These are phyloP conservation scores for Etheostoma perlongum DNA, from an alignment of 2,797 vertebrate species.

Conservation along the genomic window DNA sequence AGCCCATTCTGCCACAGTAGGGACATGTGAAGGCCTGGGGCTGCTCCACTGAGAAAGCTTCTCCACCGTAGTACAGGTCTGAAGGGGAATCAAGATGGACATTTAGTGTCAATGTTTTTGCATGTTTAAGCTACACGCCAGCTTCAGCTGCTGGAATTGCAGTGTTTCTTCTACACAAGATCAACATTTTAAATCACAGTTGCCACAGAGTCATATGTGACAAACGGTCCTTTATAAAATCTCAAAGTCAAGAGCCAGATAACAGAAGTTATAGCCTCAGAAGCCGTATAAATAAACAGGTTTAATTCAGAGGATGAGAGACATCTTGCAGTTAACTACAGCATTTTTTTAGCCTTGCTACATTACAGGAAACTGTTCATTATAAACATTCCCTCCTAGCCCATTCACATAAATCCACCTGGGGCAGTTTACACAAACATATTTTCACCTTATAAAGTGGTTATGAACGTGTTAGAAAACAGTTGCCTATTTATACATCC, in stretches of 20 bases:
- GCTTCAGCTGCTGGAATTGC: not conserved
- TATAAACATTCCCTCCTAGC: not conserved
- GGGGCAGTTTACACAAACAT: not conserved
- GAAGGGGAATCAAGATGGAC: slow-evolving; percentile 54
- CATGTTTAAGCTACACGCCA: not conserved
- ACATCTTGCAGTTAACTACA: not conserved
- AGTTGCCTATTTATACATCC: not conserved
- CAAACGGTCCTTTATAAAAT: not conserved
- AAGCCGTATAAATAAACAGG: not conserved
- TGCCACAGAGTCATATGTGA: not conserved
- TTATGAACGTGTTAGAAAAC: not conserved
- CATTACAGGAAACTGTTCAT: not conserved
- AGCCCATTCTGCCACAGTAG: slow-evolving; percentile 99
- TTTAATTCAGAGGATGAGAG: not conserved
- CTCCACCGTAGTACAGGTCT: slow-evolving; percentile 99
- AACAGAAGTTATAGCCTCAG: not conserved
- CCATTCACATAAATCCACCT: not conserved
- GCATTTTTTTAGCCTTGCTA: not conserved
- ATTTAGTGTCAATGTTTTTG: not conserved
- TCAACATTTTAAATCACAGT: not conserved
- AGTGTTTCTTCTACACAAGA: not conserved
- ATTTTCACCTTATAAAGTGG: not conserved
- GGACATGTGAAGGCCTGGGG: slow-evolving; percentile 99
- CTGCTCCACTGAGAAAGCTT: slow-evolving; percentile 98
- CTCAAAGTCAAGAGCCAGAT: not conserved